Conservation (phyloP, 2,797 vertebrate species). For the Aselliscus stoliczkanus region DNA sequence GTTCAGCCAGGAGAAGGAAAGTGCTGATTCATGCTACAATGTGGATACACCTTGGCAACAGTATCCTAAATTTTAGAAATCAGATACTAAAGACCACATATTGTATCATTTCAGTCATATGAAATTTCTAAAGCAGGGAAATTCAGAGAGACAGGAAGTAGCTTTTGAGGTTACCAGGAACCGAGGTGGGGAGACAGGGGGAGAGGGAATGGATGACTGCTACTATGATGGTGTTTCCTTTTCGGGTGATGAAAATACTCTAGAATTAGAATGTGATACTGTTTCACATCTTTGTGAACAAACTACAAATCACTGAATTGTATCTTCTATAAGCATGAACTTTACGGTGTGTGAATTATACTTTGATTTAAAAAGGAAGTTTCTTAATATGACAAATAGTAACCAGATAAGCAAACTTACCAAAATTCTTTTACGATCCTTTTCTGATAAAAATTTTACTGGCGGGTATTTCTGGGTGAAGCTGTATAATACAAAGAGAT, state of each 20-base stretch:
- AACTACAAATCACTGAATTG: background rate
- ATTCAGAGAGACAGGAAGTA: background rate
- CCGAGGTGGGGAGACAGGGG: too few species aligned
- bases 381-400: background rate
- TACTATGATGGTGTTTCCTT: background rate
- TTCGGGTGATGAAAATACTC: background rate
- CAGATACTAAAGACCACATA: background rate
- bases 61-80: background rate
- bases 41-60: background rate
- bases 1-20: background rate
- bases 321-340: background rate
- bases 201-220: too few species aligned
- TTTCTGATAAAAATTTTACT: conserved; percentile 98
- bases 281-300: background rate
- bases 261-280: background rate
- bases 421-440: conserved; percentile 98
- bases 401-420: conserved; percentile 82
- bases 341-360: background rate
- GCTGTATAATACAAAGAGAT: conserved; percentile 80
- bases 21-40: background rate
- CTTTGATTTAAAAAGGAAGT: background rate
- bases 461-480: conserved; percentile 98
- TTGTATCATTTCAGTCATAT: background rate
- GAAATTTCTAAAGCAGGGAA: background rate
- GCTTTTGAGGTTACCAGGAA: background rate